These are phyloP conservation scores for Apodemia duryi DNA, from an alignment of 2,888 invertebrate species.

Conservation along the genomic window DNA sequence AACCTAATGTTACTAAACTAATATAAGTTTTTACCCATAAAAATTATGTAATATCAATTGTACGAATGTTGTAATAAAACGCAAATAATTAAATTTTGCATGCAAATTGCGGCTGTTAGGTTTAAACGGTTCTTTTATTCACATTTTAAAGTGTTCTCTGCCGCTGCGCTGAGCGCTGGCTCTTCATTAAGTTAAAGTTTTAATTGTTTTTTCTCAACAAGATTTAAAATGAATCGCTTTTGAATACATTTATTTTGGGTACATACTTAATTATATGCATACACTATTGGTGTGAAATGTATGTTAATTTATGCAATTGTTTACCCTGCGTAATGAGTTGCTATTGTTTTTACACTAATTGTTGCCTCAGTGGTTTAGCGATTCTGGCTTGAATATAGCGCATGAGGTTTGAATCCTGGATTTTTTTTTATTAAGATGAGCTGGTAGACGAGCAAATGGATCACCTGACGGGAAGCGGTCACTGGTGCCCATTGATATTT, in stretches of 20 bases:
- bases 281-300: background rate
- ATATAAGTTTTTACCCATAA: background rate
- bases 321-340: too few species aligned
- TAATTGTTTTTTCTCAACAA: constrained; percentile 6
- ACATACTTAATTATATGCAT: background rate
- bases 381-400: too few species aligned
- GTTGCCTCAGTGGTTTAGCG: too few species aligned
- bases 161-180: constrained; percentile 1
- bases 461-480: too few species aligned
- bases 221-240: background rate
- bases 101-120: constrained; percentile 8
- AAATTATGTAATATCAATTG: background rate
- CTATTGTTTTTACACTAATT: too few species aligned
- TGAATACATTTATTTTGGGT: background rate
- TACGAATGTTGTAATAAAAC: background rate
- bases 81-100: background rate
- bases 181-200: constrained; percentile 9
- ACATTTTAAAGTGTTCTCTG: constrained; percentile 7
- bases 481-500: too few species aligned
- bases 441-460: too few species aligned
- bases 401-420: too few species aligned
- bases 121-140: constrained; percentile 7
- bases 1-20: background rate
- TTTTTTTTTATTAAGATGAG: too few species aligned
- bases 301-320: background rate